Evolutionary conservation across 2,113 vertebrate genomes (phyloP), one percentile per base, ranked within the genome.

Genomic region (Electrona antarctica): DNA sequence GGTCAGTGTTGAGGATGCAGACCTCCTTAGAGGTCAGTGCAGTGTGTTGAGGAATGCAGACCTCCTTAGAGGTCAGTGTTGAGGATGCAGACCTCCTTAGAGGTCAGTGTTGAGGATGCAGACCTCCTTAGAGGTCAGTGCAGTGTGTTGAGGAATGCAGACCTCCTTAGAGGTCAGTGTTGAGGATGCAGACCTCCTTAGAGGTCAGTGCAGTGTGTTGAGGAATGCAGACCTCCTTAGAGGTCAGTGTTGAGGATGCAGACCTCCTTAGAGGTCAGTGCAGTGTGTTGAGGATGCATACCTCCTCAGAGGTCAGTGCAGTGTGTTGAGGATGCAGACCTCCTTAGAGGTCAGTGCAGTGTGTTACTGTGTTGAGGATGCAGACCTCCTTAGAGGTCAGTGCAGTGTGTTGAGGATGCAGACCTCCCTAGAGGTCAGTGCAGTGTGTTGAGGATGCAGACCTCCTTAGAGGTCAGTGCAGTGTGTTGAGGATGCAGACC

Each of bases 21-120:
- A 99, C 98, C 96, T 98, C 92, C 1, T 87, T 92, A 63, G 97
- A 99, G 88, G n/a, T n/a, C n/a, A n/a, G 21, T 21, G 21, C 21
- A 21, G 21, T 21, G 21, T 21, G 21, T 21, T 21, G 21, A 21
- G 21, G 21, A n/a, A 21, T 21, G 21, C 1, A 21, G 21, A 21
- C 21, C 21, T 21, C 21, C 21, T 21, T 21, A 21, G 21, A 21
- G 21, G 21, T 21, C 21, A 21, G 21, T 21, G 21, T 68, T 3
- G 55, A 59, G 12, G 7, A n/a, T 12, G 2, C 69, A 88, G 14
- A 99, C 98, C 96, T 98, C 92, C 1, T 87, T 92, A 21, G 21
- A 99, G 88, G 21, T 21, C 21, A 21, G 33, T 28, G 48, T 68
- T 3, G 55, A 59, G 12, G 6, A 14, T 12, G 2, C 69, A 88